Conservation (phyloP, 2,113 vertebrate species). For the Cygnus atratus region DNA sequence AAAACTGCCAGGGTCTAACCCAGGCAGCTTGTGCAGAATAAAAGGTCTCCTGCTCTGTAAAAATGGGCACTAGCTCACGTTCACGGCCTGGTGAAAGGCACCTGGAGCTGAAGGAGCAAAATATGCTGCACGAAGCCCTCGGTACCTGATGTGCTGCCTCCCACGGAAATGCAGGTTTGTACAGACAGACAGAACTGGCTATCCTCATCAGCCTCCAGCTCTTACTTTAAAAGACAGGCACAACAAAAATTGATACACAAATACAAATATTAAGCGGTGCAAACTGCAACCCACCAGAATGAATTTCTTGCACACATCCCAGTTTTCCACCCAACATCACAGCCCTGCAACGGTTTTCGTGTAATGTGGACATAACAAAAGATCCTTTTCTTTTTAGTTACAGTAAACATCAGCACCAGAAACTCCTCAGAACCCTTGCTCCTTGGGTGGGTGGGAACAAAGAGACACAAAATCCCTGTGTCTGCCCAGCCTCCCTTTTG, state of each 20-base stretch:
- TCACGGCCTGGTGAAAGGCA: background rate
- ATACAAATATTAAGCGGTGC: background rate
- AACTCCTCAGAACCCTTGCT: background rate
- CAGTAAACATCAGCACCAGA: background rate
- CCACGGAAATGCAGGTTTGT: background rate
- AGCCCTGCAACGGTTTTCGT: background rate
- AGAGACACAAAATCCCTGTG: fast-evolving
- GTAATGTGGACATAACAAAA: fast-evolving
- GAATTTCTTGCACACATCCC: fast-evolving
- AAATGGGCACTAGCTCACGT: background rate
- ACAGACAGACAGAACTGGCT: background rate
- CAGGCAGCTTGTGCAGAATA: background rate
- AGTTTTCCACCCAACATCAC: background rate
- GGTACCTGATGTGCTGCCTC: background rate
- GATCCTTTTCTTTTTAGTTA: background rate
- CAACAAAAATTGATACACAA: fast-evolving
- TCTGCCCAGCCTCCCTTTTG: background rate
- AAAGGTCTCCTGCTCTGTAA: background rate
- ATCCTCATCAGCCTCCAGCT: background rate
- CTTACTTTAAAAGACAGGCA: background rate
- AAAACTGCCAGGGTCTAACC: background rate
- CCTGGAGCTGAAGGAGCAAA: background rate
- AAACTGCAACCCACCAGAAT: background rate
- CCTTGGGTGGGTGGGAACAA: background rate
- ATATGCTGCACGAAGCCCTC: background rate